Percentiles rank a stretch among this genome's conserved stretches.
Evolutionary conservation across 2,113 vertebrate genomes (phyloP).

Genomic region (Tylochromis polylepis): DNA sequence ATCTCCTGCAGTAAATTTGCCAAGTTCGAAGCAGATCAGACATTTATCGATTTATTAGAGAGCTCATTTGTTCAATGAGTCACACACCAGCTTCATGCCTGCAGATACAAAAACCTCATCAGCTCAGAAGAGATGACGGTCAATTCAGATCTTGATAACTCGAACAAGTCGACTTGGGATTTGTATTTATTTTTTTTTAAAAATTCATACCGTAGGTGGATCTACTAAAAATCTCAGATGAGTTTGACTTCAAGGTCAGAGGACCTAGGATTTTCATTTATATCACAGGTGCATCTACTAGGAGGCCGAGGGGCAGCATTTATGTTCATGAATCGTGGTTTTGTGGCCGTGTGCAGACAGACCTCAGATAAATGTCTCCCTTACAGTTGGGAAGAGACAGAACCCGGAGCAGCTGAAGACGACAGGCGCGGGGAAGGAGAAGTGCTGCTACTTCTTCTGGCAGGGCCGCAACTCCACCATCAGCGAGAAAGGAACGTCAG

Average conservation of each 20-base stretch:
- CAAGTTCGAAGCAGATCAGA: neutral
- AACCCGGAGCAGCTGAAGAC: constrained; percentile 76
- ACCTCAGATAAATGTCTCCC: neutral
- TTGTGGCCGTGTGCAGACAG: neutral
- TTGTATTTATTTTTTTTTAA: no score
- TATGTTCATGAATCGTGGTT: neutral
- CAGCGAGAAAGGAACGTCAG: constrained; percentile 96
- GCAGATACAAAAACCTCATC: neutral
- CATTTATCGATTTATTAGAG: neutral
- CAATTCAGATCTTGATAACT: accelerated
- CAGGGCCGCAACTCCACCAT: constrained; percentile 91
- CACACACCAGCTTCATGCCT: neutral
- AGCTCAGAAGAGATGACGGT: neutral
- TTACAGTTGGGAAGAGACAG: constrained; percentile 87
- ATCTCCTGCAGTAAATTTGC: neutral
- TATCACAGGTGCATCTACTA: neutral
- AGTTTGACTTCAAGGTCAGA: neutral
- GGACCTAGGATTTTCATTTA: neutral
- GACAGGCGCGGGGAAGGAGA: constrained; percentile 82
- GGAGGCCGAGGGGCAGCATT: neutral
- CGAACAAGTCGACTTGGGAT: neutral
- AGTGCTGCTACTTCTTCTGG: constrained; percentile 98
- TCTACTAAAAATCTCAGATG: neutral
- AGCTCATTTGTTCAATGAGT: neutral
- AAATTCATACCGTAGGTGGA: neutral